Percentiles rank a stretch among this genome's conserved stretches.
Evolutionary conservation across 1,140 invertebrate species (phyloP).

Genomic region (Diuraphis noxia): DNA sequence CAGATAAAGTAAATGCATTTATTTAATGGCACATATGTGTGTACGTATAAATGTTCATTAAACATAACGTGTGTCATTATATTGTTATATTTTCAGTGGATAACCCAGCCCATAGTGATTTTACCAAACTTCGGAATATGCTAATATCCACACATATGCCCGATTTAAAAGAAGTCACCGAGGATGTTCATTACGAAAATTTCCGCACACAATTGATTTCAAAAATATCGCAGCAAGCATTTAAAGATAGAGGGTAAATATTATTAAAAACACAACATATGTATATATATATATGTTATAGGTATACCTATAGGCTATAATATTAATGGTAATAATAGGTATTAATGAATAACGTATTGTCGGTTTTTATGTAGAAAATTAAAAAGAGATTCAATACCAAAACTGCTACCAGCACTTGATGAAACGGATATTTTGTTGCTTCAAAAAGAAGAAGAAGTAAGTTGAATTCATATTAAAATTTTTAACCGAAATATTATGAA

Average conservation of each 20-base stretch:
- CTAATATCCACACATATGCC: slow-evolving; percentile 95
- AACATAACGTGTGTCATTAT: background rate
- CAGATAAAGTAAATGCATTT: background rate
- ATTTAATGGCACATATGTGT: background rate
- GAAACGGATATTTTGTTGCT: slow-evolving; percentile 84
- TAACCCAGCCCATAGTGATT: slow-evolving; percentile 96
- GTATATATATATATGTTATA: too few relatives aligned
- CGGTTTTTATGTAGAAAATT: slow-evolving; percentile 71
- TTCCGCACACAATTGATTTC: slow-evolving; percentile 89
- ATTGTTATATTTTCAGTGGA: slow-evolving; percentile 71
- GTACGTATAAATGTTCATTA: background rate
- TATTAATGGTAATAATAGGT: too few relatives aligned
- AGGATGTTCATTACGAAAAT: slow-evolving; percentile 95
- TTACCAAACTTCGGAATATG: slow-evolving; percentile 94
- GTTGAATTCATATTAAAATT: background rate
- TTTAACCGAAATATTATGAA: background rate
- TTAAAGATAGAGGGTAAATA: slow-evolving; percentile 69
- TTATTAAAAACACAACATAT: background rate
- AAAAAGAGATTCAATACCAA: slow-evolving; percentile 77
- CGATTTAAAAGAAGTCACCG: slow-evolving; percentile 91
- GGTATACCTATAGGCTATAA: too few relatives aligned
- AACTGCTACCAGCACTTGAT: slow-evolving; percentile 75
- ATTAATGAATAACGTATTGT: background rate
- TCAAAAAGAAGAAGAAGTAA: slow-evolving; percentile 92
- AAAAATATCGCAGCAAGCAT: slow-evolving; percentile 83